Conservation (phyloP, 2,797 vertebrate genomes). For the Tragopan temminckii region DNA sequence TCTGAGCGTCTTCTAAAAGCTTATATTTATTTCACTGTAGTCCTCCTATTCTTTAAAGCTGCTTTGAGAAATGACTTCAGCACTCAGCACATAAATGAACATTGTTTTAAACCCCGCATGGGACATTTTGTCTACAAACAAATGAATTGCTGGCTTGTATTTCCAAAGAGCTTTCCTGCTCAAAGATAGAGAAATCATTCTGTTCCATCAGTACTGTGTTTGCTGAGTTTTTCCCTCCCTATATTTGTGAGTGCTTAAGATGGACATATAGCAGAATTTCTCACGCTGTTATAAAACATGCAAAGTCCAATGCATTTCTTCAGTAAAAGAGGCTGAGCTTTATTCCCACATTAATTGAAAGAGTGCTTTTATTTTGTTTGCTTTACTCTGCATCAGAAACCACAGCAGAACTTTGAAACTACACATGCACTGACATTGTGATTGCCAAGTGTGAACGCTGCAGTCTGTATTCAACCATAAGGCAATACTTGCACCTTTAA, state of each 20-base stretch:
- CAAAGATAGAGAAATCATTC: neutral
- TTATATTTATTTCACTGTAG: constrained; percentile 15
- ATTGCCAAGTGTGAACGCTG: neutral
- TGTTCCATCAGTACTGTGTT: neutral
- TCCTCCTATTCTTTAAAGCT: constrained; percentile 22
- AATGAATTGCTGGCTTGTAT: neutral
- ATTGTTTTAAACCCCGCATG: constrained; percentile 14
- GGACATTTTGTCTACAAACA: constrained; percentile 7
- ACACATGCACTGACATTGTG: neutral
- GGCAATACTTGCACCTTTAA: neutral
- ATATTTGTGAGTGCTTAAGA: neutral
- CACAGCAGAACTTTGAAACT: neutral
- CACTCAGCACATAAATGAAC: neutral
- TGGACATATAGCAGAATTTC: neutral
- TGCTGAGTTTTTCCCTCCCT: neutral
- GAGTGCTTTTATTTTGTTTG: neutral
- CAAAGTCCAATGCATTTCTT: neutral
- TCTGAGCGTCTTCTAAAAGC: constrained; percentile 16
- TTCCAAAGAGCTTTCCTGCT: neutral
- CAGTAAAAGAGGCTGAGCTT: neutral
- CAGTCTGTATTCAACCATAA: neutral
- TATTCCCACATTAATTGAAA: neutral
- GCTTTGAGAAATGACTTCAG: constrained; percentile 45
- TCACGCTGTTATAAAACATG: neutral
- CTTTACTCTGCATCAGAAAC: neutral